Conservation (phyloP, 2,113 vertebrate species). For the Acrocephalus arundinaceus region DNA sequence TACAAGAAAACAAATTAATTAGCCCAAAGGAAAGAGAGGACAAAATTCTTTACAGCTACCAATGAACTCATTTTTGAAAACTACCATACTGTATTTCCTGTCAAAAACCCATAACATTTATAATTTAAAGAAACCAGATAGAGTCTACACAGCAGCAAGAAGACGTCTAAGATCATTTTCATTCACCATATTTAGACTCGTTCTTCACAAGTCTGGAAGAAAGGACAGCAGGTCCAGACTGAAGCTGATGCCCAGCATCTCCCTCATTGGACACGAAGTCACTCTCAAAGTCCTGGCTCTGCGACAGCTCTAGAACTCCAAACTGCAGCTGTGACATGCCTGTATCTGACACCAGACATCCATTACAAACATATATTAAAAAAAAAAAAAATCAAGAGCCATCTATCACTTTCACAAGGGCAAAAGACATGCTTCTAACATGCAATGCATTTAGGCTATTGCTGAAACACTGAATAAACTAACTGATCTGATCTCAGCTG, state of each 20-base stretch:
- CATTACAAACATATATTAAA: background rate
- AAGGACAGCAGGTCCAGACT: background rate
- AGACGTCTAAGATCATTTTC: background rate
- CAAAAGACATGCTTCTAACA: background rate
- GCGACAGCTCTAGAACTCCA: conserved; percentile 86
- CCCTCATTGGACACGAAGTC: conserved; percentile 5
- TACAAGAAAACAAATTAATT: background rate
- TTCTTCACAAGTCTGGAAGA: background rate
- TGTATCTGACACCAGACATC: conserved; percentile 61
- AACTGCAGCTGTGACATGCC: conserved; percentile 82
- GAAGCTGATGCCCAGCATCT: background rate
- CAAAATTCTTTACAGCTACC: background rate
- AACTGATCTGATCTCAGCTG: background rate
- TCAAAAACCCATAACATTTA: background rate
- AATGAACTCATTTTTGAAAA: background rate
- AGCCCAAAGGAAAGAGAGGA: background rate
- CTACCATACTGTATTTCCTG: background rate
- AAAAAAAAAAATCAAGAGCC: background rate
- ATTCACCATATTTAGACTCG: conserved; percentile 31
- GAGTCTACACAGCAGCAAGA: background rate
- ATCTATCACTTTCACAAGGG: background rate
- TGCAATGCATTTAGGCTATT: background rate
- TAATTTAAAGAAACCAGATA: background rate
- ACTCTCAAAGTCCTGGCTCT: conserved; percentile 85
- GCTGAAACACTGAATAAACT: background rate